These are phyloP conservation scores for Rhea pennata DNA, from an alignment of 2,113 vertebrate genomes.

Conservation along the genomic window DNA sequence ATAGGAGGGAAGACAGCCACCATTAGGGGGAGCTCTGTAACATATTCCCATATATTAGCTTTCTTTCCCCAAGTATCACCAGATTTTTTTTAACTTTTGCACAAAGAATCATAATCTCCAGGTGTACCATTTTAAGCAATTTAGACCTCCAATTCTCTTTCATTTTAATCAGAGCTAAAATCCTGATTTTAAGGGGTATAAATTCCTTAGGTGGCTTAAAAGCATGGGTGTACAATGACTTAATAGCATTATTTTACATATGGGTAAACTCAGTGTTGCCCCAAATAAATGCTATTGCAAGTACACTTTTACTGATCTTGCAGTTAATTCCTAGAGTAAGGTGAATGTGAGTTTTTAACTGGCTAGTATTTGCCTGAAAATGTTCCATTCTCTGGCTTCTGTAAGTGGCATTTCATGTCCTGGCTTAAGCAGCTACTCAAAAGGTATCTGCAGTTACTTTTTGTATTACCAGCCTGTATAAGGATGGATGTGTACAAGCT, in stretches of 20 bases:
- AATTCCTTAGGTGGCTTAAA: neutral
- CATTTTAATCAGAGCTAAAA: neutral
- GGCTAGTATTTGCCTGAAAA: neutral
- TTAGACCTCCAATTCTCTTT: neutral
- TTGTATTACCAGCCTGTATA: neutral
- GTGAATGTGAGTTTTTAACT: neutral
- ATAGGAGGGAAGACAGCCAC: neutral
- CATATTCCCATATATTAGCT: neutral
- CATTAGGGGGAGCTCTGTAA: neutral
- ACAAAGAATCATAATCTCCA: neutral
- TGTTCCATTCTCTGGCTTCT: neutral
- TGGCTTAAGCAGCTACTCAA: neutral
- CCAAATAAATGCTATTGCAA: neutral
- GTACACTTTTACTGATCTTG: neutral
- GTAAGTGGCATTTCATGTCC: neutral
- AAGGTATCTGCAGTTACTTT: neutral
- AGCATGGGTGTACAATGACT: neutral
- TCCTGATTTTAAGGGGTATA: neutral
- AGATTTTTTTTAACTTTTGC: neutral
- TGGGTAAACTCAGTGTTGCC: neutral
- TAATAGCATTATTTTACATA: neutral
- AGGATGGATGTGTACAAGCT: neutral
- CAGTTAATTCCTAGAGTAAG: neutral
- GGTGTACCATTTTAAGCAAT: neutral
- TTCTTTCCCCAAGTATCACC: neutral